Evolutionary conservation across 64 coral and sea anemone species (phyloP).

Genomic region (Stichodactyla mertensii): DNA sequence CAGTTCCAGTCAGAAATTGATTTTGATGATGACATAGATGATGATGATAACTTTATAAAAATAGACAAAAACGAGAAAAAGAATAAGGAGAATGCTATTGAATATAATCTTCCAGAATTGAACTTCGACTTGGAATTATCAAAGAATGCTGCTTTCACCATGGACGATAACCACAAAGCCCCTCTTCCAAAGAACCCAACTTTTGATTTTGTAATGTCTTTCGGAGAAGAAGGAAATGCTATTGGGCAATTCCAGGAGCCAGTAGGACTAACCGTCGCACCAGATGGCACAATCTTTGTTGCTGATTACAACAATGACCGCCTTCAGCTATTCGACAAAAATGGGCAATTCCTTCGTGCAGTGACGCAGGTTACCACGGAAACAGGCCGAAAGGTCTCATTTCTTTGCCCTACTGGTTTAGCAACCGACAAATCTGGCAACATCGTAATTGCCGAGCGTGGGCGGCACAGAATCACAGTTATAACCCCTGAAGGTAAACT

Average conservation of each 20-base stretch:
- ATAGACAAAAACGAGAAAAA: neutral
- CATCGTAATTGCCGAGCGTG: constrained; percentile 38
- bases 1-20: neutral
- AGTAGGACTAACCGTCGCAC: constrained; percentile 47
- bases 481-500: constrained; percentile 17
- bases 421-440: constrained; percentile 36
- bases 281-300: constrained; percentile 52
- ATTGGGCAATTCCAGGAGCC: constrained; percentile 50
- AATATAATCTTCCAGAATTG: neutral
- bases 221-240: constrained; percentile 10
- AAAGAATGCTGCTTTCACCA: too few species aligned
- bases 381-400: constrained; percentile 23
- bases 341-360: constrained; percentile 47
- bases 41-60: neutral
- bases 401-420: constrained; percentile 43
- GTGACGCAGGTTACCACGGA: constrained; percentile 26
- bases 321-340: constrained; percentile 49
- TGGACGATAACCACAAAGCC: neutral
- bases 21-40: neutral
- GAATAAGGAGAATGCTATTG: neutral
- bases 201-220: neutral
- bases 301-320: constrained; percentile 80
- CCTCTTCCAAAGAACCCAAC: constrained; percentile 1
- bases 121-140: neutral
- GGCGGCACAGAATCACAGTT: constrained; percentile 33